phyloP scores from a whole-genome alignment of 2,888 invertebrate species.

The Acleris cristana region DNA sequence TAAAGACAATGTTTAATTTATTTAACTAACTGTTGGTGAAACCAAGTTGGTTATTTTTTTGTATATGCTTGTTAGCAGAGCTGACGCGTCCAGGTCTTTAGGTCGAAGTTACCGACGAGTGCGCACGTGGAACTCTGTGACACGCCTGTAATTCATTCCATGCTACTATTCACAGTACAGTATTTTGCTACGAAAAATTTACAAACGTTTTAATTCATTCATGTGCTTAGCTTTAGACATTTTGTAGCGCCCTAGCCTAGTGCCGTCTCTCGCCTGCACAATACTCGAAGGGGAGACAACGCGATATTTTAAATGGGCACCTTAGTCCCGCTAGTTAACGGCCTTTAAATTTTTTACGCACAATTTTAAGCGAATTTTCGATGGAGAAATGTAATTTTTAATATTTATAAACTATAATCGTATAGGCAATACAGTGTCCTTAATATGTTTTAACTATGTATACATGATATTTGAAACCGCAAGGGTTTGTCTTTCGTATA shows the following conservation, averaged over 20 bases:
- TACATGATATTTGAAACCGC: conserved; percentile 29
- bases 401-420: conserved; percentile 43
- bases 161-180: conserved; percentile 58
- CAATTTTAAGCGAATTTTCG: conserved; percentile 52
- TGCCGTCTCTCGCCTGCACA: conserved; percentile 43
- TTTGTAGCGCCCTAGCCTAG: conserved; percentile 45
- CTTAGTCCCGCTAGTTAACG: conserved; percentile 54
- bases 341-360: conserved; percentile 53
- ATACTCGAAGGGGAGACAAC: conserved; percentile 38
- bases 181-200: conserved; percentile 77
- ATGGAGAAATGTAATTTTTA: conserved; percentile 44
- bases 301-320: conserved; percentile 43
- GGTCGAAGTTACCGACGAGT: conserved; percentile 30
- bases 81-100: conserved; percentile 14
- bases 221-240: conserved; percentile 67
- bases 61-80: conserved; percentile 20
- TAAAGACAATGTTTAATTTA: conserved; percentile 14
- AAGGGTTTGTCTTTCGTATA: conserved; percentile 36
- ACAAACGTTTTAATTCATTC: conserved; percentile 61
- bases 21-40: conserved; percentile 30
- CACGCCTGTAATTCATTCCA: conserved; percentile 75
- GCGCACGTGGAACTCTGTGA: conserved; percentile 58
- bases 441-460: conserved; percentile 45
- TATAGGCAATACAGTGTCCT: conserved; percentile 53
- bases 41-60: conserved; percentile 19